phyloP scores from a whole-genome alignment of 1,140 invertebrate genomes.

The Trichogramma pretiosum region DNA sequence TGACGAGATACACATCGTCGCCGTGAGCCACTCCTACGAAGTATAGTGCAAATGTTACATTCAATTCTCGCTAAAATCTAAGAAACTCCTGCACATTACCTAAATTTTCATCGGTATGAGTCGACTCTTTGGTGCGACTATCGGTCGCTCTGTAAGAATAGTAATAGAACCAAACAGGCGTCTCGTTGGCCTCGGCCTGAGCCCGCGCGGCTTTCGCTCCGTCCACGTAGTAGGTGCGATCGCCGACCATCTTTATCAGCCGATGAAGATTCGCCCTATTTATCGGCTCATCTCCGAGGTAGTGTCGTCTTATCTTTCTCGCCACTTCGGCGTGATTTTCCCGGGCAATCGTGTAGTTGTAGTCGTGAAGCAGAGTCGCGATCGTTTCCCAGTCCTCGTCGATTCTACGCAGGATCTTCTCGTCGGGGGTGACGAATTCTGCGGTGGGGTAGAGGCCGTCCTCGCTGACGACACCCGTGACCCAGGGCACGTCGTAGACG shows the following conservation, averaged over 20 bases:
- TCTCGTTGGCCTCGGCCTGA: slow-evolving; percentile 44
- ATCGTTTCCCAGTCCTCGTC: slow-evolving; percentile 50
- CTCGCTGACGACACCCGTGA: slow-evolving; percentile 48
- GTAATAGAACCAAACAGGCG: slow-evolving; percentile 52
- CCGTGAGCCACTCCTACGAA: slow-evolving; percentile 50
- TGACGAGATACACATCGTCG: slow-evolving; percentile 46
- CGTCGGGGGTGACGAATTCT: slow-evolving; percentile 42
- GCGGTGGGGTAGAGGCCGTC: slow-evolving; percentile 56
- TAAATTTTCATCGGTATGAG: slow-evolving; percentile 40
- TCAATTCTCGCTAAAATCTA: not conserved
- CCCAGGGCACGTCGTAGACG: slow-evolving; percentile 50
- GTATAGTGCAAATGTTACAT: not conserved
- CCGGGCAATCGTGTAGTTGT: slow-evolving; percentile 49
- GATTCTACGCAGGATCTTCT: slow-evolving; percentile 40
- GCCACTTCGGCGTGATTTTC: slow-evolving; percentile 38
- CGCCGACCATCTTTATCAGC: slow-evolving; percentile 47
- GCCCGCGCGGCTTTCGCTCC: slow-evolving; percentile 47
- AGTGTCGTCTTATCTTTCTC: slow-evolving; percentile 48
- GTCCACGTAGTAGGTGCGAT: slow-evolving; percentile 48
- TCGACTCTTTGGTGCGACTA: slow-evolving; percentile 44
- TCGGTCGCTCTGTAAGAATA: slow-evolving; percentile 46
- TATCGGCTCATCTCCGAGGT: slow-evolving; percentile 46
- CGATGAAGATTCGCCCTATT: slow-evolving; percentile 9
- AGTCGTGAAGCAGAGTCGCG: slow-evolving; percentile 49
- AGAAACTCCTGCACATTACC: slow-evolving; percentile 34